Conservation (phyloP, 2,113 vertebrate genomes). For the Probosciger aterrimus region DNA sequence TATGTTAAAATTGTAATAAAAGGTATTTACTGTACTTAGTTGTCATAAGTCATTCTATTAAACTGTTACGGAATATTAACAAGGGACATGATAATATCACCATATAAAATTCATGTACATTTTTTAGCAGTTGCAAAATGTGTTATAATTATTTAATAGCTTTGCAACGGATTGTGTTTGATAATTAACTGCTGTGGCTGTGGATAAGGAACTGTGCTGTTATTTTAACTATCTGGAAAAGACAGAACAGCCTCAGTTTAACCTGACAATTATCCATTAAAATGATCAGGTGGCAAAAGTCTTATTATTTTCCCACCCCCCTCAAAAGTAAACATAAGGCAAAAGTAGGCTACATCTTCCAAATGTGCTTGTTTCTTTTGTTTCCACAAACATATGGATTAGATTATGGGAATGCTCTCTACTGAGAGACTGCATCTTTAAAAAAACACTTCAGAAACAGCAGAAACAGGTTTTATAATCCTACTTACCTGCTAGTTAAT, state of each 20-base stretch:
- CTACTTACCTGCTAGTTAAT: background rate
- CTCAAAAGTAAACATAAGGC: background rate
- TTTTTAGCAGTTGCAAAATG: slow-evolving; percentile 38
- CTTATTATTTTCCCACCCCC: background rate
- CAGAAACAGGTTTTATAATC: background rate
- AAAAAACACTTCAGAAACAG: background rate
- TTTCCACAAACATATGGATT: background rate
- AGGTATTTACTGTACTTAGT: slow-evolving; percentile 46
- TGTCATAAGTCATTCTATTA: slow-evolving; percentile 45
- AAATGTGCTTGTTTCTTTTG: background rate
- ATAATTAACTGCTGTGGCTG: slow-evolving; percentile 22
- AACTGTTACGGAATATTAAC: slow-evolving; percentile 36
- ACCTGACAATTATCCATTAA: background rate
- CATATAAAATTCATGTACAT: slow-evolving; percentile 33
- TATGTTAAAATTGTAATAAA: slow-evolving; percentile 35
- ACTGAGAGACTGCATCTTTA: background rate
- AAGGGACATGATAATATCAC: slow-evolving; percentile 31
- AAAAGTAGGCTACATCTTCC: background rate
- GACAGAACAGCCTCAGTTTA: background rate
- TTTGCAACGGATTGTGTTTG: slow-evolving; percentile 24
- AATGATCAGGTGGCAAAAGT: background rate
- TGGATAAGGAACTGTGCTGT: background rate
- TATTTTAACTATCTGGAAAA: slow-evolving; percentile 1
- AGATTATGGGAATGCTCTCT: background rate
- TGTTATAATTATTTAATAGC: slow-evolving; percentile 57